Base-by-base conservation (phyloP, 2,113 vertebrate genomes). In the Oreochromis niloticus region DNA sequence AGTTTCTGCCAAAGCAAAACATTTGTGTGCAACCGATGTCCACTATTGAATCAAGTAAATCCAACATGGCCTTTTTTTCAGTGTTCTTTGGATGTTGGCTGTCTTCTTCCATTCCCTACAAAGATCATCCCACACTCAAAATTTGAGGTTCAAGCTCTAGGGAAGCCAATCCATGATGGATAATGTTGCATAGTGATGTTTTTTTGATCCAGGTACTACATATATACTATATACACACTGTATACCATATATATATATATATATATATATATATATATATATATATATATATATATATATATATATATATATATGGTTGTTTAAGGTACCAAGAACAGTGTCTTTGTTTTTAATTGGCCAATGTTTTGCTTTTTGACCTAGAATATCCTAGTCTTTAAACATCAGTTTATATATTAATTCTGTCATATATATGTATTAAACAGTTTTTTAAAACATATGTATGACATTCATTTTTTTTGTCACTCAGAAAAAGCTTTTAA, bases 331-430 rank as follows among this genome's bases (percentile, higher is more conserved):
- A 36, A 36, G 59, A 36, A 36, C 6, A 12, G 17, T 36, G 17
- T 63, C 36, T 63, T 63, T 36, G 59, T 7, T n/a, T 63, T 66
- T 12, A 11, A 63, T 63, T 4, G 0, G 0, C 1, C 16, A 34
- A 19, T 36, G 17, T 36, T 63, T 63, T 63, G 32, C 59, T 36
- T 36, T 36, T 63, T 17, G 36, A n/a, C 32, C 32, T 36, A 66
- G 61, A n/a, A 36, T 66, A 63, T 63, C 32, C 11, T 1, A 63
- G 59, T 63, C 39, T 71, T 27, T 43, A 73, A 24, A 46, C n/a
- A 73, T 59, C 19, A 34, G 3, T 78, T 32, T 48, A 19, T 19
- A 27, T 19, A 34, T 63, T 63, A 78, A 32, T 52, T 78, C 46
- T 27, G 27, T 27, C 27, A 27, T 27, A 27, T 27, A 4, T 4